Percentiles rank a stretch among this genome's conserved stretches.
Conservation (phyloP, 2,113 vertebrate species). For the Thunnus maccoyii region DNA sequence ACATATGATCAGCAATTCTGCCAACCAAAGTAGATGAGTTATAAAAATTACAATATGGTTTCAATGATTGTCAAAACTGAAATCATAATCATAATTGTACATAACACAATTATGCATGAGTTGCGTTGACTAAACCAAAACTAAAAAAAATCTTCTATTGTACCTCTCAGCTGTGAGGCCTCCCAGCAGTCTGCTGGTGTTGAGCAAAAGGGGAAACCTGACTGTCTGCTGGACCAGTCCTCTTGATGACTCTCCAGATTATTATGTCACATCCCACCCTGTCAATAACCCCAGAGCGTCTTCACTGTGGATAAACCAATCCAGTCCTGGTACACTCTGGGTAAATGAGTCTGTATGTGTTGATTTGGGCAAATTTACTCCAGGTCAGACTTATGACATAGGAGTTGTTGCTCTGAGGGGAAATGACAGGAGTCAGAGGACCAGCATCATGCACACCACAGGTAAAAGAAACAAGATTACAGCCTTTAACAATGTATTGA, state of each 20-base stretch:
- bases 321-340: conserved; percentile 64
- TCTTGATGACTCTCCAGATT: conserved; percentile 69
- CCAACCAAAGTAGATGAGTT: not conserved
- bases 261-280: conserved; percentile 81
- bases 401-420: conserved; percentile 84
- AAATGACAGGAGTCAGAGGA: conserved; percentile 84
- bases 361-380: conserved; percentile 80
- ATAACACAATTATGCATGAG: too few relatives aligned
- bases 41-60: not conserved
- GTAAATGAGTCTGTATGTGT: conserved; percentile 79
- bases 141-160: conserved; percentile 6
- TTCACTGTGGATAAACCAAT: conserved; percentile 75
- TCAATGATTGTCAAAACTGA: not conserved
- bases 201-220: conserved; percentile 77
- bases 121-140: not conserved
- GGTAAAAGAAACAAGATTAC: conserved; percentile 77
- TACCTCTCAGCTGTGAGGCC: conserved; percentile 82
- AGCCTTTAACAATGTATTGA: not conserved
- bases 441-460: conserved; percentile 84
- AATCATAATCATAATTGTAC: not conserved
- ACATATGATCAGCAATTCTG: not conserved
- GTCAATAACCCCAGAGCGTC: conserved; percentile 27
- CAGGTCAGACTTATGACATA: conserved; percentile 88
- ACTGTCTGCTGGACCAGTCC: conserved; percentile 85
- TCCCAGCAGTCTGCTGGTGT: conserved; percentile 78